Percentiles rank a stretch among this genome's conserved stretches.
Evolutionary conservation across 2,888 invertebrate genomes (phyloP).

Genomic region (Lochmaea capreae): DNA sequence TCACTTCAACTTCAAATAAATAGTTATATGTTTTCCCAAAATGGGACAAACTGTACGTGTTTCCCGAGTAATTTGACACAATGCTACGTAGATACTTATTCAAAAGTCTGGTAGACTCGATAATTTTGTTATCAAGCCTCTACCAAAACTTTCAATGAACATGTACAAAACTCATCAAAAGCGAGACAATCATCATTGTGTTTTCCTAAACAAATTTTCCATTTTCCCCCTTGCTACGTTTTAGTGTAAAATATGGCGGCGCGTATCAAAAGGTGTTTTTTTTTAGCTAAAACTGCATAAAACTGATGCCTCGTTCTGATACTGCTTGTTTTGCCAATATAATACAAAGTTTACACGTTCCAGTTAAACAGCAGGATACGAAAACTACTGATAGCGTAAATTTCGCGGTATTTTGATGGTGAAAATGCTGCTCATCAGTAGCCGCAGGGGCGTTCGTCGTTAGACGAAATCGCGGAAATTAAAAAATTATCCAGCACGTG

Average conservation of each 20-base stretch:
- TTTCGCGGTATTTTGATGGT: constrained; percentile 27
- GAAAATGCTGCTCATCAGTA: constrained; percentile 25
- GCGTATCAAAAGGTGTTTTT: constrained; percentile 40
- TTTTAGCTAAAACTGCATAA: constrained; percentile 44
- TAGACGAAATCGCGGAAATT: neutral
- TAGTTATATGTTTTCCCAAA: too few relatives aligned
- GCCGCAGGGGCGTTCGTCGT: constrained; percentile 5
- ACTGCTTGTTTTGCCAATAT: constrained; percentile 51
- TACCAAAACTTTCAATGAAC: constrained; percentile 16
- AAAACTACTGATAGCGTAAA: constrained; percentile 38
- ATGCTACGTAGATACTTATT: neutral
- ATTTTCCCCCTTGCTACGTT: constrained; percentile 21
- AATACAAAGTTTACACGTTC: constrained; percentile 52
- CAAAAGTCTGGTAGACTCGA: neutral
- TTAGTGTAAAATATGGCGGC: constrained; percentile 33
- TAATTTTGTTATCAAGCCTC: constrained; percentile 3
- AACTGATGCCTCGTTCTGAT: constrained; percentile 45
- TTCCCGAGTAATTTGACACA: too few relatives aligned
- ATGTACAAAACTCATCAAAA: constrained; percentile 26
- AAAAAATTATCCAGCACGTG: neutral
- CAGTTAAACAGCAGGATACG: constrained; percentile 45
- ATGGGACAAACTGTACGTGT: too few relatives aligned
- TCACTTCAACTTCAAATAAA: too few relatives aligned
- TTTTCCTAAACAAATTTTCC: constrained; percentile 22
- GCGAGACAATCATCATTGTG: constrained; percentile 34